phyloP scores from a whole-genome alignment of 2,113 vertebrate species.

The Sula dactylatra region DNA sequence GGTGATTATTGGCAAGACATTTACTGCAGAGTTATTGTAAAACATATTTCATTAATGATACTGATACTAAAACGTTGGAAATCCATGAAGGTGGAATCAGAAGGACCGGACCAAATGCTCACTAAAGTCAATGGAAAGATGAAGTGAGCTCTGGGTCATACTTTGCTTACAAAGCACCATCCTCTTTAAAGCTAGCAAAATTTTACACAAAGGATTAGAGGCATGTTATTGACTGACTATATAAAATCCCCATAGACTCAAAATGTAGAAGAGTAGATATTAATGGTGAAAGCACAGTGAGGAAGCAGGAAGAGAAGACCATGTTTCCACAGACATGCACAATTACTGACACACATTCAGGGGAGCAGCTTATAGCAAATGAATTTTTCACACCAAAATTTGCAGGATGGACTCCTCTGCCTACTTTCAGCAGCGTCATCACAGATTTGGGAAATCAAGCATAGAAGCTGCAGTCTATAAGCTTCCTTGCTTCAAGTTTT shows the following conservation, averaged over 20 bases:
- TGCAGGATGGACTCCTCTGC: neutral
- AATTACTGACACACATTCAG: neutral
- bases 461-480: neutral
- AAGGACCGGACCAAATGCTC: neutral
- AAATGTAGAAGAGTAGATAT: neutral
- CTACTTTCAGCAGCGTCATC: neutral
- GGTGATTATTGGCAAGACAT: neutral
- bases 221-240: neutral
- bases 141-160: neutral
- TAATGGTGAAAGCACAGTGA: neutral
- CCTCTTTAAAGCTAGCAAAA: neutral
- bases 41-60: neutral
- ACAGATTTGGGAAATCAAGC: neutral
- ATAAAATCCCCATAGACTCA: neutral
- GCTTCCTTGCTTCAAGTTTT: neutral
- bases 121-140: neutral
- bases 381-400: neutral
- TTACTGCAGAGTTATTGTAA: neutral
- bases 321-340: rapidly evolving
- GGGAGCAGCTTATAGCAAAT: neutral
- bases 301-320: neutral
- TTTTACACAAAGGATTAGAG: neutral
- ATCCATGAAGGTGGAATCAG: neutral
- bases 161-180: neutral
- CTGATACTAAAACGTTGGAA: neutral